Conservation (phyloP, 1,140 invertebrate genomes). For the Bathynomus jamesi region DNA sequence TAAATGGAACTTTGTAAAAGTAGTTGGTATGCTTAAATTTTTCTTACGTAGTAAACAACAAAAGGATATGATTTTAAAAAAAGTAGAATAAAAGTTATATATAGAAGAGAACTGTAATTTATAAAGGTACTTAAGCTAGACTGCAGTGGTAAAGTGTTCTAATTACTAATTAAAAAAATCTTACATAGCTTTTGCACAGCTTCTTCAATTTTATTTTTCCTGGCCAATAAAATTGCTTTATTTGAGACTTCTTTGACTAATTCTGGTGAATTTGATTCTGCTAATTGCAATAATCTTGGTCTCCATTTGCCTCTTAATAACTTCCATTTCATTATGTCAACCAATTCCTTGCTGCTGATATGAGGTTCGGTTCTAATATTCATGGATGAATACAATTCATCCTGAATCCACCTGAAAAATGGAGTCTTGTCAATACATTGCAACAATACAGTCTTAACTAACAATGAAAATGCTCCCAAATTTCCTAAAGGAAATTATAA, state of each 20-base stretch:
- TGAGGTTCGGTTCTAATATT: background rate
- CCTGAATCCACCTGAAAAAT: conserved; percentile 10
- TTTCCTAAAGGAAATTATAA: too few species aligned
- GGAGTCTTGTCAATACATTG: background rate
- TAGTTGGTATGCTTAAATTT: too few species aligned
- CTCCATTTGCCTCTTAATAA: conserved; percentile 11
- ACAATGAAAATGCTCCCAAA: too few species aligned
- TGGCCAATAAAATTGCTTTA: conserved; percentile 6
- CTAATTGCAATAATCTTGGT: conserved; percentile 7
- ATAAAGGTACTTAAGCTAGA: too few species aligned
- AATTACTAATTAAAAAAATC: too few species aligned
- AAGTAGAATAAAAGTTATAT: too few species aligned
- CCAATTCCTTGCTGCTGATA: conserved; percentile 1
- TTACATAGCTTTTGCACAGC: background rate
- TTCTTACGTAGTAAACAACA: too few species aligned
- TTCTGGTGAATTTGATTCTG: conserved; percentile 1
- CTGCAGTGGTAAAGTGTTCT: too few species aligned
- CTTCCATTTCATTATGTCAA: conserved; percentile 17
- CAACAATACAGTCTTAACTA: too few species aligned
- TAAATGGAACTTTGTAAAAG: too few species aligned
- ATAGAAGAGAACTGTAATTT: too few species aligned
- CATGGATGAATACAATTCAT: background rate
- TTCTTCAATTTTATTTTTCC: background rate
- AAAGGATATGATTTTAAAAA: too few species aligned
- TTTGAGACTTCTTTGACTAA: background rate